Conservation (phyloP, 92 coral and sea anemone species). For the Parazoanthus atlanticus region DNA sequence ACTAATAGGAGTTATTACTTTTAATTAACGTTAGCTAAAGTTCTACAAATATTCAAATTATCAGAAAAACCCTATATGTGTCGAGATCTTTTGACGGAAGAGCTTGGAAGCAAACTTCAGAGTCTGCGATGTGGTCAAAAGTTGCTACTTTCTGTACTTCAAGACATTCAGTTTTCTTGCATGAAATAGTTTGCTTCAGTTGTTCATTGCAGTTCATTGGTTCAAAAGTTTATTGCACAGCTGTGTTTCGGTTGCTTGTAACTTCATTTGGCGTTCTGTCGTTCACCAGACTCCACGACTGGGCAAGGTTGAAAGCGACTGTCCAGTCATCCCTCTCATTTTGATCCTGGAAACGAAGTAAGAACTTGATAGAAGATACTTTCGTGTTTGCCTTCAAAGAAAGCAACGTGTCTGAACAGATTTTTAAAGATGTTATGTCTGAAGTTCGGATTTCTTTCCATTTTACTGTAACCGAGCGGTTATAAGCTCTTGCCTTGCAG, state of each 20-base stretch:
- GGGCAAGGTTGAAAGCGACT: conserved; percentile 12
- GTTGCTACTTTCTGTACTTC: background rate
- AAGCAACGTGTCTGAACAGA: conserved; percentile 18
- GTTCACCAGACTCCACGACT: conserved; percentile 22
- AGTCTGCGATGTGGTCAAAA: background rate
- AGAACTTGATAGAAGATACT: background rate
- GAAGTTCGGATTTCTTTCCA: conserved; percentile 33
- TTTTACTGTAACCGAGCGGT: background rate
- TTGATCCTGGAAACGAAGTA: conserved; percentile 25
- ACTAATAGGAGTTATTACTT: too few relatives aligned
- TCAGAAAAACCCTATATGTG: background rate
- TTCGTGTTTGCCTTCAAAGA: conserved; percentile 13
- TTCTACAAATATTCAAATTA: too few relatives aligned
- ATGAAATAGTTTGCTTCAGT: background rate
- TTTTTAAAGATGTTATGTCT: conserved; percentile 24
- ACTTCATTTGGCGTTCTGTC: background rate
- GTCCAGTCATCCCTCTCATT: conserved; percentile 30
- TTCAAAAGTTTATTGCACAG: background rate
- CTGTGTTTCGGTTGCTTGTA: background rate
- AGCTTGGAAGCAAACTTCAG: too few relatives aligned
- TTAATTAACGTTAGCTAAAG: too few relatives aligned
- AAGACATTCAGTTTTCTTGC: background rate
- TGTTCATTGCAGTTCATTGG: background rate
- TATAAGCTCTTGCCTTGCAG: conserved; percentile 18
- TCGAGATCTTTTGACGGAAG: background rate